These are phyloP conservation scores for Andrena hattorfiana DNA, from an alignment of 2,888 invertebrate species.

Conservation along the genomic window DNA sequence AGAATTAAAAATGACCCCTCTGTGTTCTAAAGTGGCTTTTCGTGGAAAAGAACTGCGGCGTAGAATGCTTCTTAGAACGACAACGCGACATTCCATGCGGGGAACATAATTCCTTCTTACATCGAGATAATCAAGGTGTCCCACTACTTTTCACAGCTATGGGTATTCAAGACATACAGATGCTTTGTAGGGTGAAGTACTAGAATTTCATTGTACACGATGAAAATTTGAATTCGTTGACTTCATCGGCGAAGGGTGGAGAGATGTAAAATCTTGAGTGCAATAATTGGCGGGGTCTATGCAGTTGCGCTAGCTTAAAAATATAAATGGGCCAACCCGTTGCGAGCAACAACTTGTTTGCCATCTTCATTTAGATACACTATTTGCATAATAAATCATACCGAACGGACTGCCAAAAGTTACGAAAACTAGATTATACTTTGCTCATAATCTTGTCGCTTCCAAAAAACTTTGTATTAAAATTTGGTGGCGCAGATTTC, in stretches of 20 bases:
- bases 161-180: too few relatives aligned
- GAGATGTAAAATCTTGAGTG: constrained; percentile 26
- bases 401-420: constrained; percentile 35
- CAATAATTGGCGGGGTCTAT: constrained; percentile 42
- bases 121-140: not conserved
- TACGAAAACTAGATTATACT: not conserved
- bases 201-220: not conserved
- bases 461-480: not conserved
- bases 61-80: constrained; percentile 1
- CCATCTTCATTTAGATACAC: constrained; percentile 44
- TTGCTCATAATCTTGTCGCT: not conserved
- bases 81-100: not conserved
- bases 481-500: not conserved
- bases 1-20: not conserved
- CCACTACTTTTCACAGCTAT: too few relatives aligned
- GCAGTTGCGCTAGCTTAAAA: constrained; percentile 49
- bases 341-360: constrained; percentile 30
- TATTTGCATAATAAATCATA: constrained; percentile 31
- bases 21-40: not conserved
- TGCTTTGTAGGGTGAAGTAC: not conserved
- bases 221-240: not conserved
- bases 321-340: constrained; percentile 49
- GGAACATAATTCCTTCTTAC: not conserved
- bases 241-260: not conserved
- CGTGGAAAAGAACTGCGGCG: not conserved